Conservation (phyloP, 2,888 invertebrate genomes). For the Subacronicta megacephala region DNA sequence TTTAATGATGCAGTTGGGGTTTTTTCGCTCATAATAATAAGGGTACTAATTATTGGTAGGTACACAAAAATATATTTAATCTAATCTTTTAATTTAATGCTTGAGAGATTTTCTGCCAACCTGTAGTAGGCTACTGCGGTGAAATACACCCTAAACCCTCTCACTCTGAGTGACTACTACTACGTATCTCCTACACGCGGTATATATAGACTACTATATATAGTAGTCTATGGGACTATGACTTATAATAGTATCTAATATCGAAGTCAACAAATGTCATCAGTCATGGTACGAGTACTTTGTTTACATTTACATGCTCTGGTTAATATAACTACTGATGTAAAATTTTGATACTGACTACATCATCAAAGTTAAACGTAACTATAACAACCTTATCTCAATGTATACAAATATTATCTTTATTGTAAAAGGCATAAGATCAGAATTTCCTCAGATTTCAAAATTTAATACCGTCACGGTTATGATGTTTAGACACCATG, state of each 20-base stretch:
- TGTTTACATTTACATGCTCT: constrained; percentile 36
- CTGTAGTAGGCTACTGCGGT: no score
- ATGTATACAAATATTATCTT: background rate
- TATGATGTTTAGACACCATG: constrained; percentile 61
- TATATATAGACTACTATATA: background rate
- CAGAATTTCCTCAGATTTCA: constrained; percentile 14
- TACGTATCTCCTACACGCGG: no score
- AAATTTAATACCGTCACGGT: constrained; percentile 53
- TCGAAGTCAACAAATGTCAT: background rate
- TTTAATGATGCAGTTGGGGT: no score
- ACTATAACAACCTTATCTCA: constrained; percentile 13
- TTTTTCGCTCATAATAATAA: no score
- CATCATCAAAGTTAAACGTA: constrained; percentile 23
- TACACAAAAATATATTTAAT: no score
- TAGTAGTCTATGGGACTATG: no score
- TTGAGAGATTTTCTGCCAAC: no score
- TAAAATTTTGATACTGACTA: constrained; percentile 18
- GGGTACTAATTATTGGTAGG: no score
- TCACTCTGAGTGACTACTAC: no score
- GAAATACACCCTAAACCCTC: no score
- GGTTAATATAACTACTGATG: constrained; percentile 16
- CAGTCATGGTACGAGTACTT: background rate
- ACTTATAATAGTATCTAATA: no score
- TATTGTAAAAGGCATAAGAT: background rate
- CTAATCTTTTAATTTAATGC: no score